These are phyloP conservation scores for Danionella dracula DNA, from an alignment of 2,797 vertebrate species.

Conservation along the genomic window DNA sequence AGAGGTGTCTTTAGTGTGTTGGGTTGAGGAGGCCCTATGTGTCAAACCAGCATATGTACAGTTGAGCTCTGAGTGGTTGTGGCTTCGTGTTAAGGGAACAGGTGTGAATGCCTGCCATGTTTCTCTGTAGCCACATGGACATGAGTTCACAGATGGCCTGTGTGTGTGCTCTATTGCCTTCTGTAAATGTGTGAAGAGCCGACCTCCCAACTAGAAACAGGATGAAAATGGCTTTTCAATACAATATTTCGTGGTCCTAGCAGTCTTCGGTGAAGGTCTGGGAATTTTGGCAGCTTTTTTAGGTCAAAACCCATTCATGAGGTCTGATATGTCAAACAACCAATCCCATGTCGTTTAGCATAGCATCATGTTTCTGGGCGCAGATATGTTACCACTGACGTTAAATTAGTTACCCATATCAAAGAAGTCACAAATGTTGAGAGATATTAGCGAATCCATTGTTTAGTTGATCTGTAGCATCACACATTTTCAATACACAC, in stretches of 20 bases:
- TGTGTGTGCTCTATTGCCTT: constrained; percentile 69
- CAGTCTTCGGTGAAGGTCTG: too few relatives aligned
- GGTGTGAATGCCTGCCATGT: constrained; percentile 45
- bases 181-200: constrained; percentile 67
- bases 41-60: constrained; percentile 9
- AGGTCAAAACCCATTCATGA: too few relatives aligned
- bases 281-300: too few relatives aligned
- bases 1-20: neutral
- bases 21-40: neutral
- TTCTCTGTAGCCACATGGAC: constrained; percentile 47
- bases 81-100: constrained; percentile 14
- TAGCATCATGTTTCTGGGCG: too few relatives aligned
- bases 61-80: neutral
- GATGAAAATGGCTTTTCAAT: neutral
- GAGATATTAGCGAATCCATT: too few relatives aligned
- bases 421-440: too few relatives aligned
- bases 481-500: too few relatives aligned
- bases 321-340: too few relatives aligned
- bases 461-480: too few relatives aligned
- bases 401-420: too few relatives aligned
- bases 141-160: constrained; percentile 71
- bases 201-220: constrained; percentile 57
- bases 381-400: too few relatives aligned
- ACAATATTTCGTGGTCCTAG: neutral
- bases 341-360: too few relatives aligned